Conservation (phyloP, 2,113 vertebrate species). For the Mormyrus lacerda region DNA sequence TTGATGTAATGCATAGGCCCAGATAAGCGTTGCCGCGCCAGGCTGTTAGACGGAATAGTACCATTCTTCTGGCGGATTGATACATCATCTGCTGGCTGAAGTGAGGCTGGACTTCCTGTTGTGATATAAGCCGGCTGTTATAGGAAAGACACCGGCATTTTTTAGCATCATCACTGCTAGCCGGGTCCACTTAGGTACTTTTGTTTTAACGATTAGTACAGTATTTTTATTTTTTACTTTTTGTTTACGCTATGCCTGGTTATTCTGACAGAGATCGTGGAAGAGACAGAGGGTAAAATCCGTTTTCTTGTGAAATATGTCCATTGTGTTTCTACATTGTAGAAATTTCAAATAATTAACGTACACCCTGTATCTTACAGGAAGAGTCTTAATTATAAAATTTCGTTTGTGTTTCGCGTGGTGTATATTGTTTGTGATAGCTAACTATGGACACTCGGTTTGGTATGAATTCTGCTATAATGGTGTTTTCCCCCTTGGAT, state of each 20-base stretch:
- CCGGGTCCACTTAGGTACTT: neutral
- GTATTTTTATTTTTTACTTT: conserved; percentile 34
- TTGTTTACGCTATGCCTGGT: conserved; percentile 70
- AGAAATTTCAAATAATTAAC: neutral
- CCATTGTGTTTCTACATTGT: neutral
- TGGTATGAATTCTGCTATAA: neutral
- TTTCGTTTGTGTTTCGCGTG: neutral
- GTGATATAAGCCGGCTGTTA: conserved; percentile 48
- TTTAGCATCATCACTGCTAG: conserved; percentile 22
- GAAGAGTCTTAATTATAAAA: neutral
- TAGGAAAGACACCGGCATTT: conserved; percentile 57
- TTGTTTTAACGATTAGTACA: neutral
- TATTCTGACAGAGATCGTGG: conserved; percentile 90
- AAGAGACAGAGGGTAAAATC: conserved; percentile 77
- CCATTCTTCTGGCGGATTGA: conserved; percentile 45
- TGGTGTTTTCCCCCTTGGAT: neutral
- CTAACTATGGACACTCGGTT: neutral
- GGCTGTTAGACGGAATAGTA: neutral
- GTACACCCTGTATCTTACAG: neutral
- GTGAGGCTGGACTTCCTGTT: conserved; percentile 17
- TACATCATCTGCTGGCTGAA: conserved; percentile 24
- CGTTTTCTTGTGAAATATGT: neutral
- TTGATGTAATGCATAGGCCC: neutral
- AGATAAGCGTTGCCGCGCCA: neutral
- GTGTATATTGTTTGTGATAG: neutral